Evolutionary conservation across 2,113 vertebrate genomes (phyloP).

Genomic region (Hypomesus transpacificus): DNA sequence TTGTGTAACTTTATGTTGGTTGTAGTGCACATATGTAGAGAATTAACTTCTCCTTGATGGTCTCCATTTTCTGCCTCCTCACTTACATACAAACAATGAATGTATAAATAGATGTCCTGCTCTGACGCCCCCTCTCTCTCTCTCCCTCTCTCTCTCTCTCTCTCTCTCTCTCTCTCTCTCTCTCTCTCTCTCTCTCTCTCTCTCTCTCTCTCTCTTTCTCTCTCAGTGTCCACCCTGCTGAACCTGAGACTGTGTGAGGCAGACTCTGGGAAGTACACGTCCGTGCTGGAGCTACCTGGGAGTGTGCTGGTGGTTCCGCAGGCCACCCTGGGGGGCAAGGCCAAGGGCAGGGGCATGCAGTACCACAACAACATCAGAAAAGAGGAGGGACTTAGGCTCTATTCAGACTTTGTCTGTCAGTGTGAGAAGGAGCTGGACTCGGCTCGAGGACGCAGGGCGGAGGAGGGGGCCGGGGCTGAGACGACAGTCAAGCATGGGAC

Average conservation of each 20-base stretch:
- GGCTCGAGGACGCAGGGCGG: constrained; percentile 57
- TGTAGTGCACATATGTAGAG: no score
- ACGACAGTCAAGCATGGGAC: constrained; percentile 80
- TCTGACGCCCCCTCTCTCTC: not conserved
- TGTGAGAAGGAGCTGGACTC: constrained; percentile 79
- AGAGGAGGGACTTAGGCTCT: constrained; percentile 84
- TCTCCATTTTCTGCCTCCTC: not conserved
- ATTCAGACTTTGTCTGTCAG: constrained; percentile 76
- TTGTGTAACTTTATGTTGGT: no score
- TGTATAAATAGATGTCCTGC: not conserved
- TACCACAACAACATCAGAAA: constrained; percentile 90
- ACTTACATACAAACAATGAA: not conserved
- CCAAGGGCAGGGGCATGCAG: constrained; percentile 86
- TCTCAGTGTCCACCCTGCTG: constrained; percentile 74
- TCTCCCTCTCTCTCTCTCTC: not conserved
- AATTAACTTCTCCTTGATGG: not conserved
- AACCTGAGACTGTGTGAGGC: constrained; percentile 87
- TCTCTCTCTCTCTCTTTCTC: not conserved
- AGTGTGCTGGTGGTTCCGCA: constrained; percentile 84
- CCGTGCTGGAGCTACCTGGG: constrained; percentile 84
- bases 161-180: not conserved
- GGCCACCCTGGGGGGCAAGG: constrained; percentile 45
- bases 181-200: not conserved
- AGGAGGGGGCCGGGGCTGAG: constrained; percentile 36
- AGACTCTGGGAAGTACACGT: constrained; percentile 76